A percentile compares a stretch with the other conserved stretches of the same genome.
These are phyloP conservation scores for Metallyticus violacea DNA, from an alignment of 2,888 invertebrate species.

Conservation along the genomic window DNA sequence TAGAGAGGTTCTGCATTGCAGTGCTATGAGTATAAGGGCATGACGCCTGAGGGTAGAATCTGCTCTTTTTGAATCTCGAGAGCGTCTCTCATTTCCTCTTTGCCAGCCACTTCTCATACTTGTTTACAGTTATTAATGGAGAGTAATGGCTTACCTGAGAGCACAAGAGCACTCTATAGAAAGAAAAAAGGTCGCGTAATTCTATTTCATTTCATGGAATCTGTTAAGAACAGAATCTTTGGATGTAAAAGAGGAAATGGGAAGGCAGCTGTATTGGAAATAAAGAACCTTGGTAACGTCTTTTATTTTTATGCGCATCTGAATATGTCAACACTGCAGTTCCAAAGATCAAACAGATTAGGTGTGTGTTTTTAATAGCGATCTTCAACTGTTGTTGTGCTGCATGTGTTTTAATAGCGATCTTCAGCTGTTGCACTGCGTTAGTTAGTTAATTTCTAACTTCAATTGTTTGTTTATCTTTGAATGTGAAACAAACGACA, in stretches of 20 bases:
- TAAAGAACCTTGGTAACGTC: no score
- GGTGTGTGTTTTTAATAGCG: no score
- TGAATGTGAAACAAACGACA: no score
- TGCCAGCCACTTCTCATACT: not conserved
- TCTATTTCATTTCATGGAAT: not conserved
- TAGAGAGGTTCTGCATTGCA: not conserved
- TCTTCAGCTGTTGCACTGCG: no score
- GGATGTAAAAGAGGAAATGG: not conserved
- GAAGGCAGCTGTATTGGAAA: no score
- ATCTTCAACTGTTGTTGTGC: no score
- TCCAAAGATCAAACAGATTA: no score
- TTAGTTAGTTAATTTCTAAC: no score
- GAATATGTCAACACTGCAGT: no score
- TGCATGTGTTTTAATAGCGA: no score
- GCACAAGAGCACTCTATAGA: not conserved
- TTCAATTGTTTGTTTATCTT: no score
- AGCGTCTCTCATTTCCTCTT: not conserved
- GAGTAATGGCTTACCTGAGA: not conserved
- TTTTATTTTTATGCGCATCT: no score
- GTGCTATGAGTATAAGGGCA: not conserved
- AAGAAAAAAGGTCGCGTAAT: not conserved
- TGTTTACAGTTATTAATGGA: not conserved
- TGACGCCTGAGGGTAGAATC: not conserved
- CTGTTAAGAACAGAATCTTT: not conserved
- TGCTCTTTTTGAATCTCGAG: not conserved